Conservation (phyloP, 2,797 vertebrate species). For the Allobates femoralis region DNA sequence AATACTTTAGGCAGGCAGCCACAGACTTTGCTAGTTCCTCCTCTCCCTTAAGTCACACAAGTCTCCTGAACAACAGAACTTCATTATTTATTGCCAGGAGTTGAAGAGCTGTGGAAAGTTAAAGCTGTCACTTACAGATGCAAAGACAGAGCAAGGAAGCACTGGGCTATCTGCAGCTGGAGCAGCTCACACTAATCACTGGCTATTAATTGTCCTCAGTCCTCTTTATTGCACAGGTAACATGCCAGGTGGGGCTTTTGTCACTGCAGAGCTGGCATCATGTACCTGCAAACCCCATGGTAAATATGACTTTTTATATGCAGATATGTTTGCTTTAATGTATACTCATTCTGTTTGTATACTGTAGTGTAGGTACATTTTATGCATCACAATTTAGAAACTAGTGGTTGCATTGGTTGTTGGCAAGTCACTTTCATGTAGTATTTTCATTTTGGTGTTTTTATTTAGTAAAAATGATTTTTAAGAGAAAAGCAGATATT, state of each 20-base stretch:
- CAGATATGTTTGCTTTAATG: neutral
- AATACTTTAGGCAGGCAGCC: constrained; percentile 25
- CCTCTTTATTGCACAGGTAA: neutral
- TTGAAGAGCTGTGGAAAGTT: constrained; percentile 35
- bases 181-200: neutral
- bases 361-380: neutral
- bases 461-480: neutral
- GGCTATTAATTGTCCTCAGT: neutral
- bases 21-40: constrained; percentile 28
- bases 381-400: neutral
- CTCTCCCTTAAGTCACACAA: constrained; percentile 31
- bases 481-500: too few relatives aligned
- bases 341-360: neutral
- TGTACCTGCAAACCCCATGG: constrained; percentile 51
- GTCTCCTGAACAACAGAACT: constrained; percentile 32
- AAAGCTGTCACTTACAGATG: neutral
- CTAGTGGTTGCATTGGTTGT: neutral
- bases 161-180: neutral
- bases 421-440: neutral
- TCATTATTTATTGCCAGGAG: constrained; percentile 48
- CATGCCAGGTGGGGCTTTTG: constrained; percentile 45
- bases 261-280: constrained; percentile 18
- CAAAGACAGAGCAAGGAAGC: neutral
- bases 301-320: constrained; percentile 24
- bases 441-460: neutral